Base-by-base conservation (phyloP, 23 tunicate genomes). In the Phallusia fumigata region DNA sequence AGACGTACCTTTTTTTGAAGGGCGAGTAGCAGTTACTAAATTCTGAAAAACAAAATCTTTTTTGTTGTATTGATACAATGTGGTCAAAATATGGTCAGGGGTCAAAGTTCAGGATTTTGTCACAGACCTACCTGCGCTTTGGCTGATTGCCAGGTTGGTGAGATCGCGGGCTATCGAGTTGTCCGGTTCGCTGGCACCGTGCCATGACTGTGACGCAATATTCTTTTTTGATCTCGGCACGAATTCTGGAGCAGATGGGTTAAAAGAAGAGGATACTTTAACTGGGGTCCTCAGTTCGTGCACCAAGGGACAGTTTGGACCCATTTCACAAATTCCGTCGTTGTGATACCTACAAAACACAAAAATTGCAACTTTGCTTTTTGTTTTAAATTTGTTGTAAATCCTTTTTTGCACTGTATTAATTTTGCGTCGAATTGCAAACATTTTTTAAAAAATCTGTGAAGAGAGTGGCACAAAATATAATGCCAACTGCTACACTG, bases 301-400 rank as follows among this genome's bases (percentile, higher is more conserved):
- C 52, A 81, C 64, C 65, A 87, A 77, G 1, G 91, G 77, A 64
- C 91, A 87, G 19, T 53, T 36, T n/a, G 81, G 86, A 11, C 91
- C 91, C 65, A 87, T 51, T 52, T 87, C 91, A 52, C 91, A 87
- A 18, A 87, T 31, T 0, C 91, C 91, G 26, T 87, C 91, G 32
- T 30, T 58, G 91, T 87, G 91, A 32, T 87, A 87, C 65, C 91
- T 87, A 77, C 6, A 76, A 74, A 16, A 65, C 12, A 65, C 3
- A 65, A 65, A 6, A 28, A 65, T 18, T n/a, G 19, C 19, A 19
- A 19, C 65, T 19, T 19, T 18, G 65, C n/a, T n/a, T n/a, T n/a
- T n/a, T 10, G 47, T 40, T 40, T 40, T 40, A 40, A 10, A 3
- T 40, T 40, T 40, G 5, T 40, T 40, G 47, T 5, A 40, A n/a